These are phyloP conservation scores for Periphyllus acericola DNA, from an alignment of 2,888 invertebrate species.

Conservation along the genomic window DNA sequence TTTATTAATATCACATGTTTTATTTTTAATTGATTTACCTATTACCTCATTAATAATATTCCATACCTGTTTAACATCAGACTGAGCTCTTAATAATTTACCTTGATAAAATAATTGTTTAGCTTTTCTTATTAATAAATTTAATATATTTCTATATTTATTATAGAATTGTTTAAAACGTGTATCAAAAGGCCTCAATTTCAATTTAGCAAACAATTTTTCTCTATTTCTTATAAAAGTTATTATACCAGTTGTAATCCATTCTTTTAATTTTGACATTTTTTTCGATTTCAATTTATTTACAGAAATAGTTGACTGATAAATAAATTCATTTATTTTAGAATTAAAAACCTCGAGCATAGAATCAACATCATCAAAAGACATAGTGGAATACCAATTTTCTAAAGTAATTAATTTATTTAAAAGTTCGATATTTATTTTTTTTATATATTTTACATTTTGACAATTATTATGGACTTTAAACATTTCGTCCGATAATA, in stretches of 20 bases:
- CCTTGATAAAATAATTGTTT: neutral
- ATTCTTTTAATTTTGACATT: too few relatives aligned
- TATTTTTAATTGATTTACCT: conserved; percentile 20
- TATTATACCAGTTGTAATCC: too few relatives aligned
- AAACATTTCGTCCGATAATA: neutral
- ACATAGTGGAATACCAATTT: neutral
- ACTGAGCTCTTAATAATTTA: neutral
- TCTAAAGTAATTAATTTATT: neutral
- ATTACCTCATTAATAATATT: conserved; percentile 32
- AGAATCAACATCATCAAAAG: neutral
- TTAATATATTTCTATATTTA: neutral
- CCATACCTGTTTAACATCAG: neutral
- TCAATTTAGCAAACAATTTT: too few relatives aligned
- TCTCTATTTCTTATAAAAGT: too few relatives aligned
- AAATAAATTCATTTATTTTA: conserved; percentile 16
- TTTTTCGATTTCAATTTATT: too few relatives aligned
- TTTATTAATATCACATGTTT: neutral
- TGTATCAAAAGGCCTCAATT: too few relatives aligned
- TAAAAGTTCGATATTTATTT: conserved; percentile 3
- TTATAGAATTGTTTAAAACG: neutral
- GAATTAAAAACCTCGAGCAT: conserved; percentile 5
- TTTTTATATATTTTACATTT: conserved; percentile 20
- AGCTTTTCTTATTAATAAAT: neutral
- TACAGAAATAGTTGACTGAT: conserved; percentile 10
- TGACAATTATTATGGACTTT: neutral